phyloP scores from a whole-genome alignment of 1,140 invertebrate species.

The Cheumatopsyche charites region DNA sequence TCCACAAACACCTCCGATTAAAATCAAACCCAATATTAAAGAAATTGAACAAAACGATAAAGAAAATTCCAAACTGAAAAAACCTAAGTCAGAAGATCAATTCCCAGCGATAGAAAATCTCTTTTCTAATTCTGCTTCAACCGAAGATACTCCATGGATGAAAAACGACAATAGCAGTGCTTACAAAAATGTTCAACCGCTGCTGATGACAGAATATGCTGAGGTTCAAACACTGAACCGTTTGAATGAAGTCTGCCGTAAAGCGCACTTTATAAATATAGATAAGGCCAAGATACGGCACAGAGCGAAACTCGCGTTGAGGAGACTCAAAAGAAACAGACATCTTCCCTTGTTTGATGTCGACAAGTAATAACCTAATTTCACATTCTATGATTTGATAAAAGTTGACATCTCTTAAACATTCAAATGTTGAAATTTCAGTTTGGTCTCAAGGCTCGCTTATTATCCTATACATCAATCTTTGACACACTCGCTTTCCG shows the following conservation, averaged over 20 bases:
- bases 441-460: conserved; percentile 37
- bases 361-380: conserved; percentile 40
- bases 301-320: conserved; percentile 41
- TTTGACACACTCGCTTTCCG: conserved; percentile 15
- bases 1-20: neutral
- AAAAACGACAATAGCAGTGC: neutral
- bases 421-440: neutral
- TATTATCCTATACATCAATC: conserved; percentile 42
- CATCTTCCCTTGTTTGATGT: conserved; percentile 37
- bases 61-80: neutral
- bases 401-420: too few relatives aligned
- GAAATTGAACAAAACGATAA: conserved; percentile 15
- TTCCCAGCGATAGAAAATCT: conserved; percentile 18
- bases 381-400: too few relatives aligned
- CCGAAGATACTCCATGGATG: conserved; percentile 36
- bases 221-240: conserved; percentile 43
- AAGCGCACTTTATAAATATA: conserved; percentile 38
- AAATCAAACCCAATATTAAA: neutral
- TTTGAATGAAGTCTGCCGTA: conserved; percentile 38
- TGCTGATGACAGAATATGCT: conserved; percentile 40
- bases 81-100: neutral
- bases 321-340: conserved; percentile 44
- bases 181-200: conserved; percentile 18
- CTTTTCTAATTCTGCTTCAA: conserved; percentile 18
- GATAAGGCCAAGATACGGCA: conserved; percentile 39